Base-by-base conservation (phyloP, 1,140 invertebrate genomes). In the Drosophila pectinifera region DNA sequence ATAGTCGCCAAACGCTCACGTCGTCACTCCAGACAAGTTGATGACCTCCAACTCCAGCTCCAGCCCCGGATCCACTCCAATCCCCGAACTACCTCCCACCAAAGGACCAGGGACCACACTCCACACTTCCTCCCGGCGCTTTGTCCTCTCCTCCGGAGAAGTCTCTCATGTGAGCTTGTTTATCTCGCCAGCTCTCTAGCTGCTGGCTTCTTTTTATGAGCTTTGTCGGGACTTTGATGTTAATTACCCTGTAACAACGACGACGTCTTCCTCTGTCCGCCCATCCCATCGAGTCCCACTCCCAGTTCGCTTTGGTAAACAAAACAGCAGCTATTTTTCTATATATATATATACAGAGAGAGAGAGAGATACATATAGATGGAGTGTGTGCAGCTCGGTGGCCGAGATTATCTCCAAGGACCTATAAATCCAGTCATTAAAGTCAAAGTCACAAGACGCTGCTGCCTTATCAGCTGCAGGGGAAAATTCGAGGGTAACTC, bases 351-450 rank as follows among this genome's bases (percentile, higher is more conserved):
- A n/a, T 7, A 8, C 0, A 31, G 3, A 31, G 5, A 28, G n/a
- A 18, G 24, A 16, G 46, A 31, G 46, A 18, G 11, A 28, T 13
- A 58, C 51, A 8, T 34, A 42, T 20, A 53, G 42, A 62, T 58
- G 42, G 48, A 42, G 59, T 74, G 70, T 75, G 67, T 54, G 39
- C 54, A 56, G 61, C 68, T 56, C 42, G 65, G 46, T 83, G 70
- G 70, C 77, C 84, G 61, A 90, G 90, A 91, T 91, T 91, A 91
- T 91, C 90, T 91, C 90, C 65, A 91, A 91, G 90, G 90, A 91
- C 90, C 90, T 91, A 91, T 91, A 91, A 91, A 91, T 91, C 90
- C 90, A 91, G 90, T 91, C 88, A 91, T 91, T 91, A 91, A 91
- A 91, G 90, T 91, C 90, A 91, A 91, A 91, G 90, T 91, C 90